Evolutionary conservation across 1,140 invertebrate species (phyloP).

Genomic region (Hyposmocoma kahamanoa): DNA sequence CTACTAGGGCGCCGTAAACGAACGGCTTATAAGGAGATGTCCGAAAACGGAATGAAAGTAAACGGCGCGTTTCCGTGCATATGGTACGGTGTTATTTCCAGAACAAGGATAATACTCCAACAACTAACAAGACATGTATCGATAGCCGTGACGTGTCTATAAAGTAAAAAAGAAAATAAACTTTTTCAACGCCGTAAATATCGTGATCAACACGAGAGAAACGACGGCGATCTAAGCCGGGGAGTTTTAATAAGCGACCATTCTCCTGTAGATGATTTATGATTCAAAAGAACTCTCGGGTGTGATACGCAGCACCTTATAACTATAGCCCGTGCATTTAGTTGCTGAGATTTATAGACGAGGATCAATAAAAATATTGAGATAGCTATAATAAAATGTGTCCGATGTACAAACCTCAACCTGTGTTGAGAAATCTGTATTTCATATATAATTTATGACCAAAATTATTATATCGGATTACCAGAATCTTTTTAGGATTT

Average conservation of each 20-base stretch:
- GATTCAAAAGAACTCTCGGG: slow-evolving; percentile 13
- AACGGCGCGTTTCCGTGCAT: slow-evolving; percentile 43
- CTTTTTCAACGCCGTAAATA: slow-evolving; percentile 1
- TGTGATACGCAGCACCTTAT: slow-evolving; percentile 29
- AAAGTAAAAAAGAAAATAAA: background rate
- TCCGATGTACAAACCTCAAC: background rate
- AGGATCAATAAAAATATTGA: slow-evolving; percentile 35
- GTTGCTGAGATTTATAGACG: slow-evolving; percentile 27
- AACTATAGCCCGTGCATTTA: slow-evolving; percentile 25
- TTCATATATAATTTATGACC: slow-evolving; percentile 23
- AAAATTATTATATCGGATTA: slow-evolving; percentile 29
- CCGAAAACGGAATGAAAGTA: slow-evolving; percentile 41
- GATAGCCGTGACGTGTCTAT: background rate
- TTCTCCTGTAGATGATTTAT: slow-evolving; percentile 37
- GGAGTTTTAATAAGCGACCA: slow-evolving; percentile 32
- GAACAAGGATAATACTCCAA: no score
- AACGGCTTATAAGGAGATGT: slow-evolving; percentile 42
- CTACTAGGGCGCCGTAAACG: slow-evolving; percentile 30
- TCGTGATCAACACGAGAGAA: slow-evolving; percentile 21
- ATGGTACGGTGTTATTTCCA: slow-evolving; percentile 12
- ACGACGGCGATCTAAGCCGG: slow-evolving; percentile 14
- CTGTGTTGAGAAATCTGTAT: no score
- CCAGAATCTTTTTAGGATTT: background rate
- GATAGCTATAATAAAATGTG: slow-evolving; percentile 26
- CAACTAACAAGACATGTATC: no score